These are phyloP conservation scores for Petrocephalus schoutedeni DNA, from an alignment of 2,797 vertebrate genomes.

Conservation along the genomic window DNA sequence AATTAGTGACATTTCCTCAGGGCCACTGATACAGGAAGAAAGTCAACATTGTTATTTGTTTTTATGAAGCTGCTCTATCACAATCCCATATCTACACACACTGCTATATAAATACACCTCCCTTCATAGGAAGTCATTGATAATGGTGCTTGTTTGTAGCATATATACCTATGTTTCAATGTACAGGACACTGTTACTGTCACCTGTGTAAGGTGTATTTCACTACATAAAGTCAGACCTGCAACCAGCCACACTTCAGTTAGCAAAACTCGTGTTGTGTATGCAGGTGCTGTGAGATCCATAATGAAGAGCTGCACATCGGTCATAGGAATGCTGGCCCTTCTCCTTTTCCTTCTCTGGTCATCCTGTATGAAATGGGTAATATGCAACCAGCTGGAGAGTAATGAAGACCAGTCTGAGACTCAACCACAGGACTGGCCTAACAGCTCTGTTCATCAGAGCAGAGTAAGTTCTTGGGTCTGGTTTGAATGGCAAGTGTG, in stretches of 20 bases:
- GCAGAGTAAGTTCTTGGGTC: not conserved
- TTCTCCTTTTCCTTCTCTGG: not conserved
- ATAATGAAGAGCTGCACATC: not conserved
- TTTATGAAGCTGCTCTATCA: not conserved
- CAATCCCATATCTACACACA: not conserved
- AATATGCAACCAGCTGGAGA: not conserved
- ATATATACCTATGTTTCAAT: not conserved
- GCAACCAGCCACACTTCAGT: not conserved
- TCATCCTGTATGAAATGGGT: not conserved
- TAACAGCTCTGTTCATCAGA: not conserved
- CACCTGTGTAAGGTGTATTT: not conserved
- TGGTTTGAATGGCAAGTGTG: conserved; percentile 32
- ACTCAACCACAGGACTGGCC: not conserved
- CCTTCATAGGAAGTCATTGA: not conserved
- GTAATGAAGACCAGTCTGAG: not conserved
- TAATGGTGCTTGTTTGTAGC: not conserved
- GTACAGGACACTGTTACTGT: not conserved
- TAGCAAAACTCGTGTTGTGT: not conserved
- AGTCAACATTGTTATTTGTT: not conserved
- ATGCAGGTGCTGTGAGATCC: not conserved
- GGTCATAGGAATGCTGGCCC: not conserved
- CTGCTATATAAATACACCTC: not conserved
- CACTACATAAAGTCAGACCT: not conserved
- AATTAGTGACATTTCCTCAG: conserved; percentile 47
- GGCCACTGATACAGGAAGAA: conserved; percentile 25